phyloP scores from a whole-genome alignment of 2,113 vertebrate species.

The Buteo buteo region DNA sequence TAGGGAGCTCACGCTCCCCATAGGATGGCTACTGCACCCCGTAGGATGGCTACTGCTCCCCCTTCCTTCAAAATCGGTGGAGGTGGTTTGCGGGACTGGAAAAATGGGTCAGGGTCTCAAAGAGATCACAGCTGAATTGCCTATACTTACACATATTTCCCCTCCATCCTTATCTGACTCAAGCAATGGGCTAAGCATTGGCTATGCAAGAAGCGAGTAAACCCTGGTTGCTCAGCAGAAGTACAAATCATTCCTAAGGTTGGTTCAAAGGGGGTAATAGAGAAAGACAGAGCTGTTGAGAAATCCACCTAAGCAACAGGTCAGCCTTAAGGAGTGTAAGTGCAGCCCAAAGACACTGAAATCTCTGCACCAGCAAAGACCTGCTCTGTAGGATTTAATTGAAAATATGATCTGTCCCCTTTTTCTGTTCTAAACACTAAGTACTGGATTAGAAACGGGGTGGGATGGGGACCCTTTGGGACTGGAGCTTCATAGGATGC shows the following conservation, averaged over 20 bases:
- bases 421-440: not conserved
- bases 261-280: not conserved
- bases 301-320: slow-evolving; percentile 2
- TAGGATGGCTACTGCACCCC: not conserved
- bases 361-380: not conserved
- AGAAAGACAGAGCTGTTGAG: not conserved
- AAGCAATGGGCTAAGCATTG: no score
- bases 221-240: not conserved
- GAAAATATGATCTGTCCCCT: accelerated
- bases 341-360: not conserved
- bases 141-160: accelerated
- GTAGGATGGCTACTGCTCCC: not conserved
- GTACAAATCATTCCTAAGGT: not conserved
- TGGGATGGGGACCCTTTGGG: not conserved
- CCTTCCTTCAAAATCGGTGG: not conserved
- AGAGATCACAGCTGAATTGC: not conserved
- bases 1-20: not conserved
- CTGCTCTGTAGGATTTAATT: not conserved
- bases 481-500: not conserved
- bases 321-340: not conserved
- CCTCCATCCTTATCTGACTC: not conserved
- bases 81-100: not conserved
- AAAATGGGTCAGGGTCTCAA: not conserved
- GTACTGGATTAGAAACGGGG: not conserved
- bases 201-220: not conserved